Evolutionary conservation across 1,140 invertebrate genomes (phyloP), one percentile per base, ranked within the genome.

Genomic region (Heliconius hewitsoni): DNA sequence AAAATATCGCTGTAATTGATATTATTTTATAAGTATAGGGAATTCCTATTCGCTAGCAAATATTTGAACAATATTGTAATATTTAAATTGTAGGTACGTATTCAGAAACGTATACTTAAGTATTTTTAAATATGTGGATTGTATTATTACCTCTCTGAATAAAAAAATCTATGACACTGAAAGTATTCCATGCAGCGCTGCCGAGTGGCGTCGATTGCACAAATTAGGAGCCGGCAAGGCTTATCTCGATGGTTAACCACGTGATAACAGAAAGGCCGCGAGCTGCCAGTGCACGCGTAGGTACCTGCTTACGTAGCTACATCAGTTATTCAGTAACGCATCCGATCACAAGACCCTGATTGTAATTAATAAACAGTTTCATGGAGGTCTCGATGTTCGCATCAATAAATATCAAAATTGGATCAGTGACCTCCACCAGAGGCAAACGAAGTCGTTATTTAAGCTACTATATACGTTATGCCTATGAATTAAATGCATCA

Each of bases 371-470:
- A 78, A 74, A 74, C 77, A 39, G 71, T 73, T 78, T 73, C 55
- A 78, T 39, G 46, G 76, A 77, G 72, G 73, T 74, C 55, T 78
- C 57, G 77, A 27, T 39, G 76, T 71, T 78, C 39, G 55, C 72
- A 66, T 78, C 23, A 74, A 78, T 78, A 74, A 78, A 74, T 77
- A 74, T 82, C 83, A 78, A 83, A 86, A 87, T 86, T 60, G 39
- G 70, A 83, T 77, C 76, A 79, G 46, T 71, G 75, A 75, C 79
- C 79, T 81, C 79, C 46, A 72, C 57, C 19, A n/a, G 60, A 73
- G 27, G 23, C n/a, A 37, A 72, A 39, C 71, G 23, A n/a, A 72
- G 66, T 52, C 70, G 34, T 72, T 55, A 77, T 11, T 66, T 66
- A 50, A 71, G 46, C 39, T 6, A 18, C 60, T 72, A 71, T 72